Evolutionary conservation across 2,888 invertebrate genomes (phyloP).

Genomic region (Tenthredo notha): DNA sequence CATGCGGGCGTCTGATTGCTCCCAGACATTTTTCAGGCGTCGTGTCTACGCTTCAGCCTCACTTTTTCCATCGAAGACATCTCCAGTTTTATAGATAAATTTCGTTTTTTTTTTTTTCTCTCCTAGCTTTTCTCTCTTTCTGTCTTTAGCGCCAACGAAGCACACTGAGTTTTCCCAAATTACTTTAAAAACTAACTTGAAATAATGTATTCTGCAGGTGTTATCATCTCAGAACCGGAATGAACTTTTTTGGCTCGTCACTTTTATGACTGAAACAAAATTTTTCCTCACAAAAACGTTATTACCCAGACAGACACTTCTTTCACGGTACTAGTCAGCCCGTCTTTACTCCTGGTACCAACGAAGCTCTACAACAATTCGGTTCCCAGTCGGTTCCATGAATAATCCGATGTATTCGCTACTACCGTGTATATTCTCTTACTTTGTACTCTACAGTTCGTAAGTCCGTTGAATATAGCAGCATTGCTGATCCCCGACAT

Average conservation of each 20-base stretch:
- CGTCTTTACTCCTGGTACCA: neutral
- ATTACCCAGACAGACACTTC: conserved; percentile 11
- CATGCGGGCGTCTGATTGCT: conserved; percentile 64
- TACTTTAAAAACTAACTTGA: neutral
- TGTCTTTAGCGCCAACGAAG: neutral
- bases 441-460: conserved; percentile 16
- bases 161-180: neutral
- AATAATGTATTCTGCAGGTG: conserved; percentile 15
- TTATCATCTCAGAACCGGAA: neutral
- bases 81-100: conserved; percentile 1
- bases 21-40: conserved; percentile 55
- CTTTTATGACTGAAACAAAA: neutral
- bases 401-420: conserved; percentile 42
- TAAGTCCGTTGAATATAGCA: conserved; percentile 33
- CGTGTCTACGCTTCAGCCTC: conserved; percentile 25
- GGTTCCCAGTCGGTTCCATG: neutral
- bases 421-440: conserved; percentile 15
- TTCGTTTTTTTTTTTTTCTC: neutral
- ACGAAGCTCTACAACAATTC: conserved; percentile 4
- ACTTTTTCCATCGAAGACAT: neutral
- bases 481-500: neutral
- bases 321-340: neutral
- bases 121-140: too few species aligned
- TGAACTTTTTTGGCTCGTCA: neutral
- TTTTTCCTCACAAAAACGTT: conserved; percentile 10